These are phyloP conservation scores for Prionailurus bengalensis DNA, from an alignment of 2,113 vertebrate genomes.

Conservation along the genomic window DNA sequence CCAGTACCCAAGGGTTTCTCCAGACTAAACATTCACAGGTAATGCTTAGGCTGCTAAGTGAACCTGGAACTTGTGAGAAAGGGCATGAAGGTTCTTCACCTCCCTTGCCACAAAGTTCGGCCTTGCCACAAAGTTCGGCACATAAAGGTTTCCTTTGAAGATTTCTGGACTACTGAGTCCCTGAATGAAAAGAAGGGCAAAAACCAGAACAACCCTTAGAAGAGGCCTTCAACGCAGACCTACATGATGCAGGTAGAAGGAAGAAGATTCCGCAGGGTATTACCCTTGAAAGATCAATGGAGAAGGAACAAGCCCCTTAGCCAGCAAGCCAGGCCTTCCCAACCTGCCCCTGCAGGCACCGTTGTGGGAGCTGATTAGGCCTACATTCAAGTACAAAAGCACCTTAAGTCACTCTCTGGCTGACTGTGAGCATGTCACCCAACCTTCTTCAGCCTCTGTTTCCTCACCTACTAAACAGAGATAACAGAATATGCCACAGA, in stretches of 20 bases:
- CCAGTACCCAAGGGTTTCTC: neutral
- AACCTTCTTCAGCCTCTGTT: neutral
- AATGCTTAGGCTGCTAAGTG: neutral
- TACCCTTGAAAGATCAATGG: neutral
- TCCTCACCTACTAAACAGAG: neutral
- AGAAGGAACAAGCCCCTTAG: neutral
- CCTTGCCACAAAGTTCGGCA: neutral
- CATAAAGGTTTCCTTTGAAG: neutral
- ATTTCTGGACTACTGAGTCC: neutral
- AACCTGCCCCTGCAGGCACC: neutral
- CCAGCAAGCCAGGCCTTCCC: neutral
- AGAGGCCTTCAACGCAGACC: neutral
- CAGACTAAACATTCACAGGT: neutral
- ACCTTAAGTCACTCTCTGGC: neutral
- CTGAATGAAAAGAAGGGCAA: neutral
- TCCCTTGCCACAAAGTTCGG: neutral
- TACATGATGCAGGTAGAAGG: neutral
- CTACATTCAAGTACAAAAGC: neutral
- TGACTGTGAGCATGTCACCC: neutral
- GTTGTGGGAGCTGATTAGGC: neutral
- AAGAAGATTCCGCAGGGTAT: neutral
- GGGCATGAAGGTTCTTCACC: neutral
- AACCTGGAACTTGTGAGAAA: conserved; percentile 33
- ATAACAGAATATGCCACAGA: neutral
- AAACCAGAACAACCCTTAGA: neutral